A percentile compares a stretch with the other conserved stretches of the same genome.
Conservation (phyloP, 2,888 invertebrate genomes). For the Cistogaster globosa region DNA sequence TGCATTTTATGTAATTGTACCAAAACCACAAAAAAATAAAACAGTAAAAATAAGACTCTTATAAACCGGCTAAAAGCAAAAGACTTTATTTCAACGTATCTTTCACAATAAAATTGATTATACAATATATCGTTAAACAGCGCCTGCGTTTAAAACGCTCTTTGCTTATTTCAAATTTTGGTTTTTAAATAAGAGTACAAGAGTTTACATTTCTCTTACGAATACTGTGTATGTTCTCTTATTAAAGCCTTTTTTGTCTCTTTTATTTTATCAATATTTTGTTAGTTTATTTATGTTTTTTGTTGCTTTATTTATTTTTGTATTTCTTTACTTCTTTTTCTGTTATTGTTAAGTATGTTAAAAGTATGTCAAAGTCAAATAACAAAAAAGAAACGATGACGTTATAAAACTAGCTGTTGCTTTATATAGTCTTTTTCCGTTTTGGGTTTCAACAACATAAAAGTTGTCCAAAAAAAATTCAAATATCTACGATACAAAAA, state of each 20-base stretch:
- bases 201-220: background rate
- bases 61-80: slow-evolving; percentile 51
- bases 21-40: slow-evolving; percentile 9
- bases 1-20: slow-evolving; percentile 48
- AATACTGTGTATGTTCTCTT: too few species aligned
- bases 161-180: background rate
- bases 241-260: too few species aligned
- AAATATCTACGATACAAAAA: slow-evolving; percentile 1
- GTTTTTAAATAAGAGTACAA: background rate
- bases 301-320: slow-evolving; percentile 43
- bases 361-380: slow-evolving; percentile 82
- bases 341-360: slow-evolving; percentile 53
- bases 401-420: slow-evolving; percentile 63
- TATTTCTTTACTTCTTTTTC: background rate
- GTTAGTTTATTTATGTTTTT: too few species aligned
- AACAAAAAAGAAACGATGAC: slow-evolving; percentile 49
- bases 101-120: slow-evolving; percentile 8
- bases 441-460: slow-evolving; percentile 54
- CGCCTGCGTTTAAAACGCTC: slow-evolving; percentile 44
- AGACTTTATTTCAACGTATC: background rate
- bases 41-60: slow-evolving; percentile 3
- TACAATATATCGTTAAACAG: slow-evolving; percentile 13
- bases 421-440: slow-evolving; percentile 23
- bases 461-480: slow-evolving; percentile 32
- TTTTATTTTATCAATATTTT: too few species aligned